Evolutionary conservation across 2,113 vertebrate species (phyloP), one percentile per base, ranked within the genome.

Genomic region (Corydoras maculifer): DNA sequence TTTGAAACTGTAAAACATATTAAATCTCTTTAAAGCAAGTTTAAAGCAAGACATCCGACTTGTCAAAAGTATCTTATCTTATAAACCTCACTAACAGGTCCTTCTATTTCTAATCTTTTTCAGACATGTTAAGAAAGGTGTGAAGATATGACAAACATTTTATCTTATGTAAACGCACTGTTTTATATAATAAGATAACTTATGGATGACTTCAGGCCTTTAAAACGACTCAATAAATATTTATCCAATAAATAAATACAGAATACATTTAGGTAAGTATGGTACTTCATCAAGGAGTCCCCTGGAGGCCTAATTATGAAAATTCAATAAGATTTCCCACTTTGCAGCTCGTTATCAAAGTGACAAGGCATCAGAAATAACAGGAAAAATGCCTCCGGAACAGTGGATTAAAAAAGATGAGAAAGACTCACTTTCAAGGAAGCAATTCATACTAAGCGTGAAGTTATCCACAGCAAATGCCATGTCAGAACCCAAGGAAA

Each of bases 401-500:
- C 32, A 25, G 18, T 49, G 9, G 13, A 60, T 53, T 18, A 12
- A n/a, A 14, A 31, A 35, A 3, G 12, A 58, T 51, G 13, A 58
- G 12, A 13, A 25, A 77, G 77, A 92, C 95, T 98, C 86, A 99
- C 97, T 95, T 86, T 95, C 92, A 83, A 99, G 87, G 76, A 97
- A 99, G 83, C 97, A 99, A 84, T 96, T 93, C 88, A 98, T 89
- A 75, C 93, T 98, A 84, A 99, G 88, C 65, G 96, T 97, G 77
- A 99, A 79, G 75, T 99, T 98, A 88, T 97, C 94, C 71, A 99
- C 89, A 68, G 91, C 93, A 82, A 95, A 85, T 12, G 89, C 74
- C 73, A 93, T 91, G 80, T 90, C 86, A 14, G 91, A 87, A 77
- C 91, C 93, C 84, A 84, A 89, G 66, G 88, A 91, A 86, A 93